Conservation (phyloP, 2,888 invertebrate genomes). For the Tenthredo distinguenda region DNA sequence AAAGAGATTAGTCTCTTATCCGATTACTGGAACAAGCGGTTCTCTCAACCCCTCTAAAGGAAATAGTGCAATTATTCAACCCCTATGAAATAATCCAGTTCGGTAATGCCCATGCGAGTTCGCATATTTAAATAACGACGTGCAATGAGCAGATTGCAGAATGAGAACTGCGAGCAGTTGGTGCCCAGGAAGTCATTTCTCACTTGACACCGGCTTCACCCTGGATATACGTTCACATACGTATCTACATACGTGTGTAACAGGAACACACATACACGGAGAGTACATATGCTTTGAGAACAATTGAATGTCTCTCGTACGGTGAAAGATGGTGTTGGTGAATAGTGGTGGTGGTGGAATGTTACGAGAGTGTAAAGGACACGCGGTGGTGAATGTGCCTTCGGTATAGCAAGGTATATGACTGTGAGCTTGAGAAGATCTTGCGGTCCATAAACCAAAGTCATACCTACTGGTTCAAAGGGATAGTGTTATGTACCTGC, state of each 20-base stretch:
- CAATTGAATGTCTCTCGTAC: slow-evolving; percentile 33
- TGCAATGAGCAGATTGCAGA: slow-evolving; percentile 22
- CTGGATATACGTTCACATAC: background rate
- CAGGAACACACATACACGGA: background rate
- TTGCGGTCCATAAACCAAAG: slow-evolving; percentile 30
- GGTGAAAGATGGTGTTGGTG: background rate
- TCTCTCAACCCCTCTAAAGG: no score
- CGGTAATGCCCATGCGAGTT: background rate
- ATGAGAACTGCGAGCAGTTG: slow-evolving; percentile 28
- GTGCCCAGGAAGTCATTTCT: slow-evolving; percentile 36
- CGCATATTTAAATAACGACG: slow-evolving; percentile 4
- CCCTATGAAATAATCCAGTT: background rate
- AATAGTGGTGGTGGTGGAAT: background rate
- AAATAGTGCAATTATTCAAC: background rate
- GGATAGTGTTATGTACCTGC: background rate
- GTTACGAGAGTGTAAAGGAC: slow-evolving; percentile 39
- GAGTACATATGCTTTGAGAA: slow-evolving; percentile 1
- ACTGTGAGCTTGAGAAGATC: slow-evolving; percentile 10
- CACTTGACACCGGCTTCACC: slow-evolving; percentile 34
- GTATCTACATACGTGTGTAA: background rate
- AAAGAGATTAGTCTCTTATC: no score
- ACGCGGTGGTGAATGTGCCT: slow-evolving; percentile 20
- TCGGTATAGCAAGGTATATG: background rate
- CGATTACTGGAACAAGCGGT: background rate
- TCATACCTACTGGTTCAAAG: slow-evolving; percentile 13